phyloP scores from a whole-genome alignment of 1,140 invertebrate genomes.

The Drosophila kanapiae region DNA sequence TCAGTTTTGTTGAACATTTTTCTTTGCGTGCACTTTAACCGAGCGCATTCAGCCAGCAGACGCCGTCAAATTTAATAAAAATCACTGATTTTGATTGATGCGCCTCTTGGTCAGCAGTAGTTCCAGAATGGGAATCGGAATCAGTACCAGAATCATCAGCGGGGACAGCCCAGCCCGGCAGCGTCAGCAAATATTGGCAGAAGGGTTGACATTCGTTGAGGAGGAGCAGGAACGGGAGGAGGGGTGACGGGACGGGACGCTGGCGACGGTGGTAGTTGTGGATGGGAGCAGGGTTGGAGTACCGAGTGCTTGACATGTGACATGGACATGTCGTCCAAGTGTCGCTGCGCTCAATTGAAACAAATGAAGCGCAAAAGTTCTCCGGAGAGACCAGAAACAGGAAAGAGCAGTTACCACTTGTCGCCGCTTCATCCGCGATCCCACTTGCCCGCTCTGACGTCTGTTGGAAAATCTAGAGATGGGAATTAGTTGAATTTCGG shows the following conservation, averaged over 20 bases:
- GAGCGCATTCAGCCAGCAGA: conserved; percentile 65
- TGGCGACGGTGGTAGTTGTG: neutral
- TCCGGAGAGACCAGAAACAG: conserved; percentile 46
- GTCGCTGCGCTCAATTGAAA: conserved; percentile 76
- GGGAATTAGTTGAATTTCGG: conserved; percentile 51
- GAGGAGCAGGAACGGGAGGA: neutral
- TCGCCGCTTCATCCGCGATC: conserved; percentile 52
- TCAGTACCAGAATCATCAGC: conserved; percentile 31
- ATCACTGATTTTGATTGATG: conserved; percentile 85
- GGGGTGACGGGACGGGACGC: neutral
- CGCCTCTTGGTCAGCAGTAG: conserved; percentile 67
- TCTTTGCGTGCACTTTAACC: conserved; percentile 21
- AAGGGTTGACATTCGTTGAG: conserved; percentile 56
- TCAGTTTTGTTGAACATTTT: neutral
- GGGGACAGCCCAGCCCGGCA: conserved; percentile 25
- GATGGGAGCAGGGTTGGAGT: conserved; percentile 5
- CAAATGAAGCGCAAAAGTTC: conserved; percentile 72
- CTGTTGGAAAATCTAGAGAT: conserved; percentile 14
- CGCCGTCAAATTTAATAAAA: conserved; percentile 85
- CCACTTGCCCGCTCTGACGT: conserved; percentile 6
- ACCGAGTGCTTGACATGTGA: conserved; percentile 67
- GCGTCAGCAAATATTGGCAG: conserved; percentile 77
- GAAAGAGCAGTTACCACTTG: conserved; percentile 77
- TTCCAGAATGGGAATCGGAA: conserved; percentile 23
- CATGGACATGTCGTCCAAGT: conserved; percentile 72